Conservation (phyloP, 2,113 vertebrate species). For the Baryphthengus martii region DNA sequence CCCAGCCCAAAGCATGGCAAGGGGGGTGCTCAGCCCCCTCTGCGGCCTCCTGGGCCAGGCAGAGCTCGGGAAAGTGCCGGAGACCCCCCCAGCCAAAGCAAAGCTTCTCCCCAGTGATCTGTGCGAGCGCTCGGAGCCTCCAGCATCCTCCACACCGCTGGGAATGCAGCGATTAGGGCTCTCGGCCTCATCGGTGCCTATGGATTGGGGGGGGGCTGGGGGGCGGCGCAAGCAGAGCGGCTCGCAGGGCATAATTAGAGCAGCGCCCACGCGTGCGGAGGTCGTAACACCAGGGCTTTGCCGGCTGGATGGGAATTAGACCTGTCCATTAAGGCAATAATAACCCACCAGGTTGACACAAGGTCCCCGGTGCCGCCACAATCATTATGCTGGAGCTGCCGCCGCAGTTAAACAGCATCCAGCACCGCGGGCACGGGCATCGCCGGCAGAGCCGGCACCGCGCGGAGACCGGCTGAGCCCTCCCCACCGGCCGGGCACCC, state of each 20-base stretch:
- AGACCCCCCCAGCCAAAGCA: neutral
- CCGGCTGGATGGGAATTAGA: neutral
- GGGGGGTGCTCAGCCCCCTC: neutral
- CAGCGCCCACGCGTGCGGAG: accelerated
- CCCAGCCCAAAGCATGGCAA: neutral
- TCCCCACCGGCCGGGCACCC: neutral
- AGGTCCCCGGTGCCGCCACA: neutral
- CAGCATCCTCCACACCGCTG: neutral
- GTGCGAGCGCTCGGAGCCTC: accelerated
- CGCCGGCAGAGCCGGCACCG: accelerated
- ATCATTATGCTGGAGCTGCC: neutral
- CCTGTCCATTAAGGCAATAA: neutral
- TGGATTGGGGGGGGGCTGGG: neutral
- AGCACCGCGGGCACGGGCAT: accelerated
- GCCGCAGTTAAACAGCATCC: accelerated
- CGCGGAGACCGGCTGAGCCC: neutral
- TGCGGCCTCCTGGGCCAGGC: no score
- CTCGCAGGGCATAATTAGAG: neutral
- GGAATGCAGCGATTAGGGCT: neutral
- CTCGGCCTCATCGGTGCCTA: accelerated
- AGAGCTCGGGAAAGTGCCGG: neutral
- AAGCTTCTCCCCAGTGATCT: neutral
- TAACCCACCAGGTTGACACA: neutral
- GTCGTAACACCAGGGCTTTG: neutral
- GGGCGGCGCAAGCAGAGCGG: neutral